Conservation (phyloP, 1,140 invertebrate species). For the Drosophila trapezifrons region DNA sequence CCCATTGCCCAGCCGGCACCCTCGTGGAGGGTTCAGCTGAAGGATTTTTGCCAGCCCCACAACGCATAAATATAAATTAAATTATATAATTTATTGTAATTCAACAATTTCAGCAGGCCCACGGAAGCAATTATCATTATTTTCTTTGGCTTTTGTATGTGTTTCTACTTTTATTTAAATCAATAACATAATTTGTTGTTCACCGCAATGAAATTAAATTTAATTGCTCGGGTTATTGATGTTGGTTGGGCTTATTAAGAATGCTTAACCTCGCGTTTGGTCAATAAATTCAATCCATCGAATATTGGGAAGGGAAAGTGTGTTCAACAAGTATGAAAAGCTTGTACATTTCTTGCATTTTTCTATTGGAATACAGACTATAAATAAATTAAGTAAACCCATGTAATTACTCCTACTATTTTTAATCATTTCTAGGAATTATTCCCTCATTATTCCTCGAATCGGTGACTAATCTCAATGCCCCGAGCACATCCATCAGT, state of each 20-base stretch:
- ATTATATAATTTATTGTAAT: constrained; percentile 79
- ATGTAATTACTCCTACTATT: background rate
- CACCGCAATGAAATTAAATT: constrained; percentile 59
- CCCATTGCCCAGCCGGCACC: too few species aligned
- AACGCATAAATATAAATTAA: constrained; percentile 81
- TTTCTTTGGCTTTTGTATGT: constrained; percentile 38
- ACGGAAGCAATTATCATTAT: constrained; percentile 79
- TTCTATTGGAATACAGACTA: too few species aligned
- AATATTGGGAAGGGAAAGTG: background rate
- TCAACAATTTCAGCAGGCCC: constrained; percentile 56
- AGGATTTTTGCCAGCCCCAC: too few species aligned
- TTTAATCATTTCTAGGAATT: background rate
- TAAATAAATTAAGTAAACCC: background rate
- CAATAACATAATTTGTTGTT: constrained; percentile 48
- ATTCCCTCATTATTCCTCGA: background rate
- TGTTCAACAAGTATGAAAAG: background rate
- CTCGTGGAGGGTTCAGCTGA: too few species aligned
- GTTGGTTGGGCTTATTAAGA: constrained; percentile 36
- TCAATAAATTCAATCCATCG: constrained; percentile 24
- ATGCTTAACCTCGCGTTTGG: constrained; percentile 23
- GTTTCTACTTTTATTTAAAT: constrained; percentile 63
- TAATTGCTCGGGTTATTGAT: constrained; percentile 55
- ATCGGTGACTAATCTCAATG: constrained; percentile 21
- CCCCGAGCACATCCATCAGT: constrained; percentile 23
- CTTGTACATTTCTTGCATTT: background rate